Conservation (phyloP, 2,888 invertebrate species). For the Agonopterix heracliana region DNA sequence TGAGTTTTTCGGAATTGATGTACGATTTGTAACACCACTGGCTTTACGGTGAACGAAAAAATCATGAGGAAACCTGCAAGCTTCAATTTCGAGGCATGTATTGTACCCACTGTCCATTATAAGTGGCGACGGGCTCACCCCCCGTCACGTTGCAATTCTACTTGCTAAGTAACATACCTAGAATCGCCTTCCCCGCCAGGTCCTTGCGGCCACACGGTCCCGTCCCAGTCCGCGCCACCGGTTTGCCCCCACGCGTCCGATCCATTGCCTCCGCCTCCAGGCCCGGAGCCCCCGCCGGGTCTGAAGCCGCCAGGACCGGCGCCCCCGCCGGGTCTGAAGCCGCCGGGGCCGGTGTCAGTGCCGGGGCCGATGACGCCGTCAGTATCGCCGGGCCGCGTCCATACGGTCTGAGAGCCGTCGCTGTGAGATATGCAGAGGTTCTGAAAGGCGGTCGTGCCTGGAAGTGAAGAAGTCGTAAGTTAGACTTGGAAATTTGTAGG, state of each 20-base stretch:
- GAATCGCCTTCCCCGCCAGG: constrained; percentile 17
- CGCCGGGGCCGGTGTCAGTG: background rate
- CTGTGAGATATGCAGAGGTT: constrained; percentile 53
- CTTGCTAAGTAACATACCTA: constrained; percentile 10
- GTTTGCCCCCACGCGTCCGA: constrained; percentile 26
- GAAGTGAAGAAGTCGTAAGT: background rate
- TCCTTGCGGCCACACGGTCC: background rate
- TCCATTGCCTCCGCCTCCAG: constrained; percentile 21
- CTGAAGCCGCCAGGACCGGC: constrained; percentile 4
- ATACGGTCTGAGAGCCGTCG: constrained; percentile 34
- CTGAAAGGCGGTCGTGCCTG: constrained; percentile 60
- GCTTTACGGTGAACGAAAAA: too few relatives aligned
- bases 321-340: background rate
- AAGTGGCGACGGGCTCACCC: too few relatives aligned
- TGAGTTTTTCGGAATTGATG: too few relatives aligned
- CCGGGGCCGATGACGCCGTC: background rate
- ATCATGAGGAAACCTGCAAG: too few relatives aligned
- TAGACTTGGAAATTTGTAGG: too few relatives aligned
- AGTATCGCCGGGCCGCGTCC: constrained; percentile 40
- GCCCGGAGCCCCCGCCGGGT: constrained; percentile 4
- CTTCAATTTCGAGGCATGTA: too few relatives aligned
- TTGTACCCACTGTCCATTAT: too few relatives aligned
- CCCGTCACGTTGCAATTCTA: too few relatives aligned
- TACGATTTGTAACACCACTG: too few relatives aligned
- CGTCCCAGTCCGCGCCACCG: constrained; percentile 16